Percentiles rank a stretch among this genome's conserved stretches.
These are phyloP conservation scores for Squalus acanthias DNA, from an alignment of 2,797 vertebrate genomes.

Conservation along the genomic window DNA sequence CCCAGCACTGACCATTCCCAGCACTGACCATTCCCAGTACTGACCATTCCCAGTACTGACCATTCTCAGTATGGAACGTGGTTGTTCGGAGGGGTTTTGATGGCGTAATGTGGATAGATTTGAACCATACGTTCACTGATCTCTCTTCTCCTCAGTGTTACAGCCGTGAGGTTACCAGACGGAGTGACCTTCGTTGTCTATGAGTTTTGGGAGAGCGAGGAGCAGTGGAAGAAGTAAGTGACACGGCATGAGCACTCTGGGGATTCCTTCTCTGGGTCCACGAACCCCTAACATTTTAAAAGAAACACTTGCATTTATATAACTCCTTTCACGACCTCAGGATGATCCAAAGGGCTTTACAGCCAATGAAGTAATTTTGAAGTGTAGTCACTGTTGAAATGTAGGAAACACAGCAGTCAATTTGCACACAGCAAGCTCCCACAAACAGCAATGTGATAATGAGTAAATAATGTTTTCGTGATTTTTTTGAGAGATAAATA, in stretches of 20 bases:
- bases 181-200: conserved; percentile 87
- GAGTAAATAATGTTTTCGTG: too few relatives aligned
- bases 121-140: neutral
- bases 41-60: neutral
- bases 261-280: neutral
- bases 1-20: neutral
- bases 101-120: neutral
- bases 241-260: too few relatives aligned
- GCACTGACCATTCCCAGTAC: neutral
- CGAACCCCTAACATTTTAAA: too few relatives aligned
- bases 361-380: too few relatives aligned
- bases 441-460: too few relatives aligned
- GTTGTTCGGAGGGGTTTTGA: neutral
- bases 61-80: neutral
- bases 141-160: conserved; percentile 62
- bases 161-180: conserved; percentile 78
- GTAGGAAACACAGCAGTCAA: too few relatives aligned
- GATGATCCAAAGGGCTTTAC: too few relatives aligned
- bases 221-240: conserved; percentile 85
- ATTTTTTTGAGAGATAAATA: too few relatives aligned
- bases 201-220: conserved; percentile 93
- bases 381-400: too few relatives aligned
- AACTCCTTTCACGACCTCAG: too few relatives aligned
- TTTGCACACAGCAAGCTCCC: too few relatives aligned
- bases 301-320: too few relatives aligned